phyloP scores from a whole-genome alignment of 2,888 invertebrate genomes.

The Silvanus unidentatus region DNA sequence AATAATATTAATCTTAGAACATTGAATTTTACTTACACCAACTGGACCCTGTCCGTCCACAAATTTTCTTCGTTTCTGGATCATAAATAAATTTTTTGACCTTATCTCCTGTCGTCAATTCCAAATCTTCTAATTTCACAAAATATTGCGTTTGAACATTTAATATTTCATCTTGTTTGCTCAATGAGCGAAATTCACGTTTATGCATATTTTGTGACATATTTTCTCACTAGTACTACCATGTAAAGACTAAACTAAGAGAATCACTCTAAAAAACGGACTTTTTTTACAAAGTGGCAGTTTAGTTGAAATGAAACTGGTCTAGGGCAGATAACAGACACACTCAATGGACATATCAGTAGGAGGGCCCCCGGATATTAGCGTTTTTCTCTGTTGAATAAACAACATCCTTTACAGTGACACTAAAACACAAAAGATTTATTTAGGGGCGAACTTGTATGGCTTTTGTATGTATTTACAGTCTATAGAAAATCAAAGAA shows the following conservation, averaged over 20 bases:
- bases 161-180: slow-evolving; percentile 43
- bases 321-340: slow-evolving; percentile 20
- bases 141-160: slow-evolving; percentile 53
- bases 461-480: too few relatives aligned
- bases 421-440: slow-evolving; percentile 23
- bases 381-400: slow-evolving; percentile 48
- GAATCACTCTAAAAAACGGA: too few relatives aligned
- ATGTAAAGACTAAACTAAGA: background rate
- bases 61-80: slow-evolving; percentile 63
- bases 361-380: slow-evolving; percentile 48
- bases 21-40: slow-evolving; percentile 64
- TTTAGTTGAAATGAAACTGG: slow-evolving; percentile 20
- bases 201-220: slow-evolving; percentile 22
- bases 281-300: background rate
- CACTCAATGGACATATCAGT: slow-evolving; percentile 28
- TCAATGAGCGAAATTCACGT: slow-evolving; percentile 28
- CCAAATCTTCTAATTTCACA: slow-evolving; percentile 56
- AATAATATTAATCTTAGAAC: background rate
- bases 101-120: slow-evolving; percentile 53
- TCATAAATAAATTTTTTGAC: slow-evolving; percentile 70
- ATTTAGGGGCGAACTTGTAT: too few relatives aligned
- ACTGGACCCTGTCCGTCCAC: slow-evolving; percentile 71
- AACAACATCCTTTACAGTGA: slow-evolving; percentile 47
- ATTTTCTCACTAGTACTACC: slow-evolving; percentile 8
- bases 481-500: too few relatives aligned